Evolutionary conservation across 2,797 vertebrate species (phyloP).

Genomic region (Eptatretus atami): DNA sequence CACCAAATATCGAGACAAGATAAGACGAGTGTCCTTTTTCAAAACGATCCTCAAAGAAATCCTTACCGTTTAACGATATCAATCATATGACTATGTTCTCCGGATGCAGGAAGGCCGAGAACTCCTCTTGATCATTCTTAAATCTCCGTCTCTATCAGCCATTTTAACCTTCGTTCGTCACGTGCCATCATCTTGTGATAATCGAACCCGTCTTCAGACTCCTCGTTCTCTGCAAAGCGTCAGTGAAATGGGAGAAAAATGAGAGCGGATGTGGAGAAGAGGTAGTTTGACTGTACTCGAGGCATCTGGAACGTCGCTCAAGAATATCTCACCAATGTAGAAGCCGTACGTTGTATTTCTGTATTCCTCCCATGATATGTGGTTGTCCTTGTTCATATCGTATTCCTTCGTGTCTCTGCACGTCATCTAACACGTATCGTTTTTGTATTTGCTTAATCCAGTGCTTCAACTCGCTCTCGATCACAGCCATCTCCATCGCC

Average conservation of each 20-base stretch:
- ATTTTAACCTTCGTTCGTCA: constrained; percentile 31
- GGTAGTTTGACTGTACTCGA: no score
- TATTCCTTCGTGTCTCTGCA: constrained; percentile 42
- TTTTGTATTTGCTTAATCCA: constrained; percentile 62
- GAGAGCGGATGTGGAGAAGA: no score
- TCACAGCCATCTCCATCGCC: constrained; percentile 31
- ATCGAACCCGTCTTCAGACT: constrained; percentile 11
- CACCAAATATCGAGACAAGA: no score
- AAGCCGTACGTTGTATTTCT: constrained; percentile 50
- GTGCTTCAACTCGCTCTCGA: constrained; percentile 27
- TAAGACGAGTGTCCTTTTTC: neutral
- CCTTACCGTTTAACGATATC: constrained; percentile 32
- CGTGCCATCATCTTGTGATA: constrained; percentile 33
- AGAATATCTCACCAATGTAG: constrained; percentile 20
- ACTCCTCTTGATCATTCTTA: constrained; percentile 29
- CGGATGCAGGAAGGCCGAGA: constrained; percentile 51
- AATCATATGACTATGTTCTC: constrained; percentile 45
- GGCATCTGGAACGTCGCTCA: no score
- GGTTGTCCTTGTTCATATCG: constrained; percentile 31
- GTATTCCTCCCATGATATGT: constrained; percentile 43
- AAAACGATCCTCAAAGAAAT: neutral
- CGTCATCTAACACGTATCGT: constrained; percentile 41
- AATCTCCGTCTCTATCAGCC: constrained; percentile 30
- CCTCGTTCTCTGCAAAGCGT: neutral
- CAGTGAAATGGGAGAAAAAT: no score